A percentile compares a stretch with the other conserved stretches of the same genome.
Evolutionary conservation across 1,140 invertebrate species (phyloP).

Genomic region (Venustaconcha ellipsiformis): DNA sequence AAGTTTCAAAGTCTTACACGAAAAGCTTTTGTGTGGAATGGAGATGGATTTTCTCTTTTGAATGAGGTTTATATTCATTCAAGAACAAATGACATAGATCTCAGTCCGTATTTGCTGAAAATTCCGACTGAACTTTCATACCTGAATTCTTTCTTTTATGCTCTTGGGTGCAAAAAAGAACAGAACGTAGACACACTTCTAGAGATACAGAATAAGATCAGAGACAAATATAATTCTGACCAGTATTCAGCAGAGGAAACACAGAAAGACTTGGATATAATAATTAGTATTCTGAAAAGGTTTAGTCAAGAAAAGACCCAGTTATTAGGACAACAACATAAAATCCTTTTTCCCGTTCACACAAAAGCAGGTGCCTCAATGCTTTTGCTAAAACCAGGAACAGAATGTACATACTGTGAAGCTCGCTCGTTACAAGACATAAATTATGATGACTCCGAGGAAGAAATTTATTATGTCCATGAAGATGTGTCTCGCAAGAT

Average conservation of each 20-base stretch:
- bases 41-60: constrained; percentile 10
- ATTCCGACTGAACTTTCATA: constrained; percentile 1
- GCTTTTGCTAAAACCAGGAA: neutral
- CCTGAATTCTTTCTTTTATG: neutral
- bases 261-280: neutral
- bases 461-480: constrained; percentile 19
- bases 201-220: constrained; percentile 5
- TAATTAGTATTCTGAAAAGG: constrained; percentile 9
- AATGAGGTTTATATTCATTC: constrained; percentile 1
- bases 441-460: constrained; percentile 5
- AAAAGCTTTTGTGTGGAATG: constrained; percentile 9
- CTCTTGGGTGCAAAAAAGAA: constrained; percentile 2
- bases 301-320: neutral
- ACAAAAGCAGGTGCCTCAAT: constrained; percentile 1
- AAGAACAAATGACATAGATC: neutral
- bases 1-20: no score
- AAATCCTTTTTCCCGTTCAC: constrained; percentile 1
- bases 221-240: neutral
- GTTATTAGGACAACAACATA: neutral
- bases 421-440: neutral
- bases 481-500: constrained; percentile 4
- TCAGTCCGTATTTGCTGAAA: constrained; percentile 7
- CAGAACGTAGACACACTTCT: constrained; percentile 12
- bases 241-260: neutral
- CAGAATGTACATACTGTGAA: constrained; percentile 8